Percentiles rank a stretch among this genome's conserved stretches.
These are phyloP conservation scores for Gerris buenoi DNA, from an alignment of 1,140 invertebrate genomes.

Conservation along the genomic window DNA sequence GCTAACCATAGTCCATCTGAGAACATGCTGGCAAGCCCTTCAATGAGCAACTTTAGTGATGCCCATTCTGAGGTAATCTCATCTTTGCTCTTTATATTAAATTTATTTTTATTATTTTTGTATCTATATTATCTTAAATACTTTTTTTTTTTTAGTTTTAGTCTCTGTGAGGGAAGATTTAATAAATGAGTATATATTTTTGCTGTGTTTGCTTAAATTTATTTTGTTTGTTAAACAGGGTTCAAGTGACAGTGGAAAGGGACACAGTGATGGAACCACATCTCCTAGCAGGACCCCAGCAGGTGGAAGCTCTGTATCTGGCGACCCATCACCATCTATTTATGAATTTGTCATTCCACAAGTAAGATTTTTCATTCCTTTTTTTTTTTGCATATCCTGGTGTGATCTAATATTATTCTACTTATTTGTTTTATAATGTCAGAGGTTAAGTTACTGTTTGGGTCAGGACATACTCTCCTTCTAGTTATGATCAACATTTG, in stretches of 20 bases:
- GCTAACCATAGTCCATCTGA: slow-evolving; percentile 51
- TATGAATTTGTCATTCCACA: slow-evolving; percentile 22
- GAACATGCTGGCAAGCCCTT: slow-evolving; percentile 42
- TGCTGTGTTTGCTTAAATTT: too few relatives aligned
- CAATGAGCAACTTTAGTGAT: slow-evolving; percentile 47
- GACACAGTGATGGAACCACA: slow-evolving; percentile 47
- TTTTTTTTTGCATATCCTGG: too few relatives aligned
- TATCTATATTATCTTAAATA: not conserved
- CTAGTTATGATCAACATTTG: too few relatives aligned
- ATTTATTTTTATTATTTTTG: slow-evolving; percentile 2
- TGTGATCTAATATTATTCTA: too few relatives aligned
- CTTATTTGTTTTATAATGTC: too few relatives aligned
- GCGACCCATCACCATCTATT: slow-evolving; percentile 18
- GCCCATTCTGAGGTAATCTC: slow-evolving; percentile 44
- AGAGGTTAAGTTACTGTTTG: too few relatives aligned
- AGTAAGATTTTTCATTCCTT: slow-evolving; percentile 13
- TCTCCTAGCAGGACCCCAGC: slow-evolving; percentile 34
- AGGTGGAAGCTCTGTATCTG: slow-evolving; percentile 22
- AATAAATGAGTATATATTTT: too few relatives aligned
- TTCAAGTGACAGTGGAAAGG: slow-evolving; percentile 60
- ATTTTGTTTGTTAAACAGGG: slow-evolving; percentile 32
- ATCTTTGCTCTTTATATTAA: not conserved
- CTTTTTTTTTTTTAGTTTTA: slow-evolving; percentile 4
- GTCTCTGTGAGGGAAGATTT: too few relatives aligned
- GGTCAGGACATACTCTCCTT: too few relatives aligned